Conservation (phyloP, 2,113 vertebrate genomes). For the Cottus gobio region DNA sequence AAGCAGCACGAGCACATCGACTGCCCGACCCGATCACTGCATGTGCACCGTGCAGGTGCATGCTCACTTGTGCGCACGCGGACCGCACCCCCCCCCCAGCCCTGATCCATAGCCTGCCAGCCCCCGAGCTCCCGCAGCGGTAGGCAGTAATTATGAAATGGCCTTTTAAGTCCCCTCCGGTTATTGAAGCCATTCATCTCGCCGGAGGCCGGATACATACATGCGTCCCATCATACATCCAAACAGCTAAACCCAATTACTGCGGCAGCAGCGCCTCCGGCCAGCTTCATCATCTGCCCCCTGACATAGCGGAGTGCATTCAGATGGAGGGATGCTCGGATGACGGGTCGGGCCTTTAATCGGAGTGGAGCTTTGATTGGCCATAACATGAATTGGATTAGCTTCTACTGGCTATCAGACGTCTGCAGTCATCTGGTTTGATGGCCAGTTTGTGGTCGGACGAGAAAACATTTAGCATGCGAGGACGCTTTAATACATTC, state of each 20-base stretch:
- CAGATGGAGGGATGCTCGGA: slow-evolving; percentile 16
- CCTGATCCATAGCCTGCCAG: slow-evolving; percentile 46
- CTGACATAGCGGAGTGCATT: slow-evolving; percentile 58
- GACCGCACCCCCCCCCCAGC: slow-evolving; percentile 11
- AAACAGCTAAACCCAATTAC: slow-evolving; percentile 73
- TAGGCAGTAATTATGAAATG: slow-evolving; percentile 79
- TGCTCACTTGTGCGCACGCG: too few relatives aligned
- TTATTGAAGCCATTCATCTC: slow-evolving; percentile 74
- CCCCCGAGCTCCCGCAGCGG: slow-evolving; percentile 60
- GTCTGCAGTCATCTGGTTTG: slow-evolving; percentile 30
- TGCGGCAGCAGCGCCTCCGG: slow-evolving; percentile 49
- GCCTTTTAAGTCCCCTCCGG: slow-evolving; percentile 73
- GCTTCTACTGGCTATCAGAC: slow-evolving; percentile 12
- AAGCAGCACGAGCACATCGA: too few relatives aligned
- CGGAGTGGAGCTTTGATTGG: slow-evolving; percentile 59
- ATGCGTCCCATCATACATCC: slow-evolving; percentile 58
- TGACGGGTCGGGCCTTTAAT: slow-evolving; percentile 58
- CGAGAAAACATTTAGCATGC: neutral
- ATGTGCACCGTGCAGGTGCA: too few relatives aligned
- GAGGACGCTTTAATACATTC: neutral
- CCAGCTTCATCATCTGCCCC: slow-evolving; percentile 32
- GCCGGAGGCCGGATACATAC: slow-evolving; percentile 51
- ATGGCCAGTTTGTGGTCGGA: slow-evolving; percentile 21
- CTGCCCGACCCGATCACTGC: too few relatives aligned
- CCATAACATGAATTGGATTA: slow-evolving; percentile 48